phyloP scores from a whole-genome alignment of 2,797 vertebrate genomes.

The Cottoperca gobio region DNA sequence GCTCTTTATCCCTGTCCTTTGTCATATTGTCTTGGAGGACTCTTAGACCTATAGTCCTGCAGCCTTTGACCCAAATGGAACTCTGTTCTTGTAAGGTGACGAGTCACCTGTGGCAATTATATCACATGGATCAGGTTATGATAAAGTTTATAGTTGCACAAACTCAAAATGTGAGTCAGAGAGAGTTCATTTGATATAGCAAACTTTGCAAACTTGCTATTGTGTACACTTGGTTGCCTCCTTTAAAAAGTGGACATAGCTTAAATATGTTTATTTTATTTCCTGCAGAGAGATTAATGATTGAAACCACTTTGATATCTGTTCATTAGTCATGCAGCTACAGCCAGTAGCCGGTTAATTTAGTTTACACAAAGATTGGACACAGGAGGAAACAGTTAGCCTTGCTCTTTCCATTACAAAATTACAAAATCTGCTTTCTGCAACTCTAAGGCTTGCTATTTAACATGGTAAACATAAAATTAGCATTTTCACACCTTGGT shows the following conservation, averaged over 20 bases:
- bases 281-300: not conserved
- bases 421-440: not conserved
- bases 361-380: not conserved
- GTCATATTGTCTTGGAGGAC: not conserved
- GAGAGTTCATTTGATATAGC: slow-evolving; percentile 3
- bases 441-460: not conserved
- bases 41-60: not conserved
- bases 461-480: not conserved
- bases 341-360: not conserved
- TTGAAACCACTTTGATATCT: not conserved
- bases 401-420: not conserved
- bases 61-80: not conserved
- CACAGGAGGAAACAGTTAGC: not conserved
- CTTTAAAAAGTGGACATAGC: not conserved
- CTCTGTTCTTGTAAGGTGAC: not conserved
- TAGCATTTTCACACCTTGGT: not conserved
- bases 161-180: slow-evolving; percentile 16
- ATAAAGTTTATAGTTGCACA: not conserved
- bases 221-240: not conserved
- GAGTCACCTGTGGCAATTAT: not conserved
- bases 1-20: slow-evolving; percentile 24
- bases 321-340: not conserved
- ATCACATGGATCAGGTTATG: too few relatives aligned
- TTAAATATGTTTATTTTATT: not conserved
- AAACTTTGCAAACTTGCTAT: slow-evolving; percentile 11